Conservation (phyloP, 1,140 invertebrate genomes). For the Cyphomyrmex costatus region DNA sequence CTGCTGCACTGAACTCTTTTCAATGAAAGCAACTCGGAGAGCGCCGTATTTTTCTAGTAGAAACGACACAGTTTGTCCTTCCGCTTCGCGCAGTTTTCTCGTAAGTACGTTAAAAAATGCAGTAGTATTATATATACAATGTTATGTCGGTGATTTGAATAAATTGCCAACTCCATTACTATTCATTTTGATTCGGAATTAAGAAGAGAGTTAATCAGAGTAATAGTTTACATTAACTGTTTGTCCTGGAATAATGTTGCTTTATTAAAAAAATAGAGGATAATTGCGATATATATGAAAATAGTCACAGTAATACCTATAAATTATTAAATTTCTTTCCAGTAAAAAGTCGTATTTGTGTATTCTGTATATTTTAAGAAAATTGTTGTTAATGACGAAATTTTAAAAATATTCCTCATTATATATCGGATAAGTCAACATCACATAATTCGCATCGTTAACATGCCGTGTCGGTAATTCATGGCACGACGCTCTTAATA, state of each 20-base stretch:
- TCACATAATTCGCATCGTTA: conserved; percentile 56
- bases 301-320: neutral
- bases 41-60: conserved; percentile 56
- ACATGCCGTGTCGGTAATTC: conserved; percentile 51
- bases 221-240: neutral
- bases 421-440: conserved; percentile 45
- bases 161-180: conserved; percentile 11
- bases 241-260: neutral
- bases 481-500: conserved; percentile 49
- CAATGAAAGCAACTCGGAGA: conserved; percentile 50
- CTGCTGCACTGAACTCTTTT: neutral
- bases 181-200: conserved; percentile 19
- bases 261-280: neutral
- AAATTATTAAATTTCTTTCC: neutral
- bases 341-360: neutral
- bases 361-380: neutral
- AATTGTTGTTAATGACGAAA: neutral
- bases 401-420: neutral
- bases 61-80: conserved; percentile 45
- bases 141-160: conserved; percentile 3
- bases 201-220: neutral
- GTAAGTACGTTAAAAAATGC: conserved; percentile 35
- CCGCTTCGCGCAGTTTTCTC: neutral
- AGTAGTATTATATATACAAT: neutral
- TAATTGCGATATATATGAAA: neutral